phyloP scores from a whole-genome alignment of 2,888 invertebrate species.

The Barypeithes pellucidus region DNA sequence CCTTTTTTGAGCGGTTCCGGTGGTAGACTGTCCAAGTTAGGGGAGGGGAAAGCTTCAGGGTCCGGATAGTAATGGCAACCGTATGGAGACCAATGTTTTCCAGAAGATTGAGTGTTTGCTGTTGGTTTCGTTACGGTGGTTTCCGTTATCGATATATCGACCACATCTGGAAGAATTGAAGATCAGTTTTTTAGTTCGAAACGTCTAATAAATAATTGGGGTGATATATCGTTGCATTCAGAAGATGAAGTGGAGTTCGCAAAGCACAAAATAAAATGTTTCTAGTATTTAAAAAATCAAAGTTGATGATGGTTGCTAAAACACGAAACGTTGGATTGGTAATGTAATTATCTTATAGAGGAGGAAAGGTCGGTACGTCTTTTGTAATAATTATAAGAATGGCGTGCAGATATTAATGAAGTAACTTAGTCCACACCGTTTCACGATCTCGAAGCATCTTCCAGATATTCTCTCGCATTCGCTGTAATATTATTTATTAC shows the following conservation, averaged over 20 bases:
- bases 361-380: too few species aligned
- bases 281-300: too few species aligned
- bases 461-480: constrained; percentile 24
- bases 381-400: not conserved
- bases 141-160: constrained; percentile 49
- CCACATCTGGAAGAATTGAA: constrained; percentile 49
- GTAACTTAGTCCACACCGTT: not conserved
- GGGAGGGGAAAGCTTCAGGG: constrained; percentile 87
- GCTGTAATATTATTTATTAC: constrained; percentile 41
- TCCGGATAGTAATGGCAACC: constrained; percentile 94
- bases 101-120: constrained; percentile 22
- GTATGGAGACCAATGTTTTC: constrained; percentile 86
- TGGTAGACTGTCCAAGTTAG: constrained; percentile 88
- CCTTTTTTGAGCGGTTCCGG: constrained; percentile 89
- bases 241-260: too few species aligned
- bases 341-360: too few species aligned
- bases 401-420: not conserved
- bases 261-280: too few species aligned
- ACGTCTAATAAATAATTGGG: too few species aligned
- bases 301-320: too few species aligned
- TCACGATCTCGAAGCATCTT: constrained; percentile 26
- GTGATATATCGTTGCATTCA: too few species aligned
- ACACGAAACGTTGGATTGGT: too few species aligned
- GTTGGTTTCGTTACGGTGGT: constrained; percentile 16
- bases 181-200: too few species aligned